Conservation (phyloP, 2,797 vertebrate species). For the Simalia tracyae region DNA sequence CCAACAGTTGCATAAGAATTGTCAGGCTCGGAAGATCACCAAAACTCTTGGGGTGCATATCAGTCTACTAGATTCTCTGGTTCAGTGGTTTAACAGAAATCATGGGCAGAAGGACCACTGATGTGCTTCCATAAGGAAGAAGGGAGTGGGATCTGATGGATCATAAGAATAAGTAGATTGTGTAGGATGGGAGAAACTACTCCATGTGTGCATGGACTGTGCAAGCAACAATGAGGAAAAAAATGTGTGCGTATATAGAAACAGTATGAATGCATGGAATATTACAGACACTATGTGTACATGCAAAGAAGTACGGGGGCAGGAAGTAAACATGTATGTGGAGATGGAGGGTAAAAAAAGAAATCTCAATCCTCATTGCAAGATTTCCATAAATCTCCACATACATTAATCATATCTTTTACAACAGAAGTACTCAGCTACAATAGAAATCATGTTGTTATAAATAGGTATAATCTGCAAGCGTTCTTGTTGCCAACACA, state of each 20-base stretch:
- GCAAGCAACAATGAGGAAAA: neutral
- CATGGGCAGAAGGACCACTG: neutral
- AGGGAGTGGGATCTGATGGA: neutral
- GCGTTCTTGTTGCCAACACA: neutral
- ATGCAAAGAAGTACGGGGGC: neutral
- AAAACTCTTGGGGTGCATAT: neutral
- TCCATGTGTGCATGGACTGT: neutral
- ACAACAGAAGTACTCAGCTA: neutral
- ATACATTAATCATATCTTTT: fast-evolving
- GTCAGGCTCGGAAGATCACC: neutral
- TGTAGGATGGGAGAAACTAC: neutral
- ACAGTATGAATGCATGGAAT: neutral
- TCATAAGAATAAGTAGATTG: neutral
- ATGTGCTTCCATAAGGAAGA: no score
- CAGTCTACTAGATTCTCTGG: neutral
- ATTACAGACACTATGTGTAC: neutral
- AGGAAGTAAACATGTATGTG: neutral
- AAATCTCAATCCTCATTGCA: neutral
- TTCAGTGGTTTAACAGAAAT: neutral
- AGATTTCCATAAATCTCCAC: neutral
- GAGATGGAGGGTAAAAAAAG: neutral
- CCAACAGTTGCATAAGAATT: neutral
- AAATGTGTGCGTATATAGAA: neutral
- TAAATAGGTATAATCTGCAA: neutral
- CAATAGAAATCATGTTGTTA: neutral